Conservation (phyloP, 2,113 vertebrate species). For the Lates calcarifer region DNA sequence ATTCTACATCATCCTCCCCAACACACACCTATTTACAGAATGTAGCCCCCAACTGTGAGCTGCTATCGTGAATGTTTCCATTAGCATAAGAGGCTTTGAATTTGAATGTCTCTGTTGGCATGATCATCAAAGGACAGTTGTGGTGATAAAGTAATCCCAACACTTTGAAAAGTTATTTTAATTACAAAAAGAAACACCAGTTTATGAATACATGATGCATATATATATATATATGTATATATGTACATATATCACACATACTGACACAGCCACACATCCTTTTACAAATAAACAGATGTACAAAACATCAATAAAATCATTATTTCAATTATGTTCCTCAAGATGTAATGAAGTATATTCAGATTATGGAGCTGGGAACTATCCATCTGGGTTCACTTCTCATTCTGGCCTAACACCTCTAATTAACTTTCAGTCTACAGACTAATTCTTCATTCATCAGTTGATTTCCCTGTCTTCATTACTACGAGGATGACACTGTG, state of each 20-base stretch:
- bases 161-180: slow-evolving; percentile 48
- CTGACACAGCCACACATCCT: slow-evolving; percentile 1
- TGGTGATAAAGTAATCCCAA: slow-evolving; percentile 11
- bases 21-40: slow-evolving; percentile 56
- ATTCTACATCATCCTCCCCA: slow-evolving; percentile 34
- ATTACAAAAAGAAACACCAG: slow-evolving; percentile 4
- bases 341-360: slow-evolving; percentile 76
- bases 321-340: slow-evolving; percentile 71
- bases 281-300: slow-evolving; percentile 42
- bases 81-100: slow-evolving; percentile 71
- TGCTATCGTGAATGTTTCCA: slow-evolving; percentile 31
- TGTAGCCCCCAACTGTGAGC: slow-evolving; percentile 50
- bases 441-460: slow-evolving; percentile 84
- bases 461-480: slow-evolving; percentile 83
- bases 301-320: slow-evolving; percentile 68
- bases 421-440: slow-evolving; percentile 81
- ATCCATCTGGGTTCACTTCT: slow-evolving; percentile 73
- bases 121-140: slow-evolving; percentile 54
- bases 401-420: slow-evolving; percentile 71
- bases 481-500: slow-evolving; percentile 63
- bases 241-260: not conserved
- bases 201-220: not conserved
- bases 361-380: slow-evolving; percentile 72
- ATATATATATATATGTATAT: no score
- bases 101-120: slow-evolving; percentile 48